phyloP scores from a whole-genome alignment of 2,797 vertebrate species.

The Thalassophryne amazonica region DNA sequence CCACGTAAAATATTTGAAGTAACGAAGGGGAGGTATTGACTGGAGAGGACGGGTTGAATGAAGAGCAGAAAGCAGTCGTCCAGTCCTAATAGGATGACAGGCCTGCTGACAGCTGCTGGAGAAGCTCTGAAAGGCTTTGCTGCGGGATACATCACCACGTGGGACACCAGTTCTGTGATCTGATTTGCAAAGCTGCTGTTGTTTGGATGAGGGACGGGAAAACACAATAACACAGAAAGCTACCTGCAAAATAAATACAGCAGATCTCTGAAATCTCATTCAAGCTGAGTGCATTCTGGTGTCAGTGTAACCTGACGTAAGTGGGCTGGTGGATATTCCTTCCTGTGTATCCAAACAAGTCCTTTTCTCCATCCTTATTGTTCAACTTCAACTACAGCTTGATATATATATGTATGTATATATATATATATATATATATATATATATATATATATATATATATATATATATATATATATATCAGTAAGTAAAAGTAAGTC shows the following conservation, averaged over 20 bases:
- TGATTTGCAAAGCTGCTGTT: slow-evolving; percentile 21
- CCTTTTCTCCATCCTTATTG: too few species aligned
- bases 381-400: too few species aligned
- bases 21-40: slow-evolving; percentile 68
- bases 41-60: slow-evolving; percentile 66
- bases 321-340: too few species aligned
- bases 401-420: too few species aligned
- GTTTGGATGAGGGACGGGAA: background rate
- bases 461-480: too few species aligned
- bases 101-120: slow-evolving; percentile 41
- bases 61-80: slow-evolving; percentile 59
- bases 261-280: too few species aligned
- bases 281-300: too few species aligned
- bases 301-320: too few species aligned
- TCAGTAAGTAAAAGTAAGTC: too few species aligned
- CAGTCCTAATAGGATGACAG: slow-evolving; percentile 41
- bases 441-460: too few species aligned
- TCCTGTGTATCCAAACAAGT: too few species aligned
- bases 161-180: slow-evolving; percentile 11
- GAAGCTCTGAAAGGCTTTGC: slow-evolving; percentile 30
- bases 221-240: background rate
- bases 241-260: background rate
- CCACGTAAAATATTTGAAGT: slow-evolving; percentile 71
- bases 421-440: too few species aligned
- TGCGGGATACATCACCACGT: slow-evolving; percentile 12